These are phyloP conservation scores for Apamea sordens DNA, from an alignment of 2,888 invertebrate genomes.

Conservation along the genomic window DNA sequence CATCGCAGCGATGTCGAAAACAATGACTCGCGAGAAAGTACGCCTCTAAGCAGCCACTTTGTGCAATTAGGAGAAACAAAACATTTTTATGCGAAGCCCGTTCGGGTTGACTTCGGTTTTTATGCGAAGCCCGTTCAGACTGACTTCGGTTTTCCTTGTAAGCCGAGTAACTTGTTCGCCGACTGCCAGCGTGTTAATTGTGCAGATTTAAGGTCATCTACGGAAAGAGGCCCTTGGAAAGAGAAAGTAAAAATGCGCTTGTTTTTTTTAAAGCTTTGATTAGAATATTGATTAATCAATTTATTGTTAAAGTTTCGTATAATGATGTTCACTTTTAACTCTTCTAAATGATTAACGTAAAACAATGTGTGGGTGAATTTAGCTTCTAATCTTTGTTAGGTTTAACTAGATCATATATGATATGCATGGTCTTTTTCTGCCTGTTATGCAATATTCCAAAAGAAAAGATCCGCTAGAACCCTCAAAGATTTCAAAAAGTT, in stretches of 20 bases:
- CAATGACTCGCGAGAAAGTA: constrained; percentile 87
- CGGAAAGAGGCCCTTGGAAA: constrained; percentile 10
- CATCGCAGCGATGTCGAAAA: constrained; percentile 84
- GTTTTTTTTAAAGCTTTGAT: background rate
- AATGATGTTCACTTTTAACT: background rate
- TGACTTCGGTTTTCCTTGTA: constrained; percentile 64
- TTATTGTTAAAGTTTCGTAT: background rate
- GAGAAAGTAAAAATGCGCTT: background rate
- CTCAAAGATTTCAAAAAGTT: background rate
- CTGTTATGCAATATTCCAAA: background rate
- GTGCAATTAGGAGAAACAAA: constrained; percentile 89
- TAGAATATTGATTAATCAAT: background rate
- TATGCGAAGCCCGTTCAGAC: constrained; percentile 77
- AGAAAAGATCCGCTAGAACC: background rate
- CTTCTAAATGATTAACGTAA: background rate
- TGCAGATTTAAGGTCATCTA: constrained; percentile 51
- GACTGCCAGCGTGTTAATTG: constrained; percentile 51
- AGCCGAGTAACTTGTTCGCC: constrained; percentile 63
- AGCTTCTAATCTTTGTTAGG: background rate
- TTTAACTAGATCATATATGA: background rate
- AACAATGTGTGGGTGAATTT: background rate
- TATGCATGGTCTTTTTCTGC: background rate
- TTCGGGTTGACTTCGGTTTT: constrained; percentile 66
- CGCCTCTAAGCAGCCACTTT: constrained; percentile 87
- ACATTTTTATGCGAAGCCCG: constrained; percentile 85